Evolutionary conservation across 2,888 invertebrate genomes (phyloP).

Genomic region (Agriopis aurantiaria): DNA sequence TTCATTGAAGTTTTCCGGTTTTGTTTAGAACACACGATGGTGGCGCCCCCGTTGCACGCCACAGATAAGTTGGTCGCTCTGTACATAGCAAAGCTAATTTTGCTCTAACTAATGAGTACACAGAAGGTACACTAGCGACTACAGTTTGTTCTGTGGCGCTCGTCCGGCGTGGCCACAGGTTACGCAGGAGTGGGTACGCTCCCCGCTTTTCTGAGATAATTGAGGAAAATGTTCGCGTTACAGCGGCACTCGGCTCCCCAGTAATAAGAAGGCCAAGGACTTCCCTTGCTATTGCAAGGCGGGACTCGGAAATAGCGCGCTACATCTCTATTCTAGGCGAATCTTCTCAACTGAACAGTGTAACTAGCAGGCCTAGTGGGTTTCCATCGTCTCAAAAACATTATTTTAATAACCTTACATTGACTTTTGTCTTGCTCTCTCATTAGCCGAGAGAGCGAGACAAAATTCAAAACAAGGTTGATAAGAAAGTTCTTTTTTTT

Average conservation of each 20-base stretch:
- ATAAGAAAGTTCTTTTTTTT: too few species aligned
- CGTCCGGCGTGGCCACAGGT: constrained; percentile 10
- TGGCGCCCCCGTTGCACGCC: neutral
- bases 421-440: too few species aligned
- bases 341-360: neutral
- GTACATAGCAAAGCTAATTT: constrained; percentile 7
- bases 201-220: constrained; percentile 33
- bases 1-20: neutral
- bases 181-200: constrained; percentile 1
- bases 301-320: constrained; percentile 4
- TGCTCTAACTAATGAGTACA: constrained; percentile 12
- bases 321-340: constrained; percentile 4
- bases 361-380: too few species aligned
- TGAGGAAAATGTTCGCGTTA: constrained; percentile 33
- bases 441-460: too few species aligned
- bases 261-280: constrained; percentile 32
- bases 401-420: too few species aligned
- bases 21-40: neutral
- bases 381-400: too few species aligned
- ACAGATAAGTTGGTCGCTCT: neutral
- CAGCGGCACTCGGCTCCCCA: constrained; percentile 11
- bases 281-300: constrained; percentile 10
- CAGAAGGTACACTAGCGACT: constrained; percentile 9
- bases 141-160: neutral
- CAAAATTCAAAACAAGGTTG: too few species aligned